Percentiles rank a stretch among this genome's conserved stretches.
phyloP scores from a whole-genome alignment of 2,888 invertebrate genomes.

The Lasioglossum zephyrum region DNA sequence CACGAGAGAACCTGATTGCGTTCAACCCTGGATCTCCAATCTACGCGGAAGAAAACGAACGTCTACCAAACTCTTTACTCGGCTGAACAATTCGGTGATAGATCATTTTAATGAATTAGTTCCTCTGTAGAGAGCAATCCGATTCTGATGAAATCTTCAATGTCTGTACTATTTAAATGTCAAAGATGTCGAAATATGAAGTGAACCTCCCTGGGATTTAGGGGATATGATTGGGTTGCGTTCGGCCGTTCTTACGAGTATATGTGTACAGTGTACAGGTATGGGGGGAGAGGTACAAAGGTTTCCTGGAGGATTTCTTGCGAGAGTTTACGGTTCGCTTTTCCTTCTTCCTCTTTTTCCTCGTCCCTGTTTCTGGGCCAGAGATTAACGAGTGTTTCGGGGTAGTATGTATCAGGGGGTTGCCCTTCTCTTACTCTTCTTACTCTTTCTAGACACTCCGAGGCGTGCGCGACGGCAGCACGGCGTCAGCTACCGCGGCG shows the following conservation, averaged over 20 bases:
- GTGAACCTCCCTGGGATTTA: constrained; percentile 41
- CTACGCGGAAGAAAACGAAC: no score
- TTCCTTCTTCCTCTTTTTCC: constrained; percentile 40
- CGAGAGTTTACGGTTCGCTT: constrained; percentile 51
- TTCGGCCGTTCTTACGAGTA: neutral
- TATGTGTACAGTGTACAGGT: no score
- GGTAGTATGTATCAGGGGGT: constrained; percentile 58
- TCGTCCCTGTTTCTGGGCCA: constrained; percentile 25
- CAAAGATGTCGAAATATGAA: no score
- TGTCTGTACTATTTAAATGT: no score
- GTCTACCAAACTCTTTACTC: neutral
- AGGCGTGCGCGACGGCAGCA: constrained; percentile 45
- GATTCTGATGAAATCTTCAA: no score
- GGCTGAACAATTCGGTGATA: neutral
- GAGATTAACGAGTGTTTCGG: constrained; percentile 71
- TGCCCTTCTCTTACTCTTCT: constrained; percentile 26
- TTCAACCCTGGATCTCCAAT: no score
- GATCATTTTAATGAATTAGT: neutral
- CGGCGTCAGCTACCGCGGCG: constrained; percentile 55
- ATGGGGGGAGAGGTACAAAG: constrained; percentile 41
- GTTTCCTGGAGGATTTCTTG: constrained; percentile 66
- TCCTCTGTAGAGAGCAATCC: no score
- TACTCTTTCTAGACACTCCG: constrained; percentile 50
- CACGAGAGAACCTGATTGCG: neutral
- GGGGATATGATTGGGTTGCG: constrained; percentile 64